These are phyloP conservation scores for Eupeodes luniger DNA, from an alignment of 2,888 invertebrate genomes.

Conservation along the genomic window DNA sequence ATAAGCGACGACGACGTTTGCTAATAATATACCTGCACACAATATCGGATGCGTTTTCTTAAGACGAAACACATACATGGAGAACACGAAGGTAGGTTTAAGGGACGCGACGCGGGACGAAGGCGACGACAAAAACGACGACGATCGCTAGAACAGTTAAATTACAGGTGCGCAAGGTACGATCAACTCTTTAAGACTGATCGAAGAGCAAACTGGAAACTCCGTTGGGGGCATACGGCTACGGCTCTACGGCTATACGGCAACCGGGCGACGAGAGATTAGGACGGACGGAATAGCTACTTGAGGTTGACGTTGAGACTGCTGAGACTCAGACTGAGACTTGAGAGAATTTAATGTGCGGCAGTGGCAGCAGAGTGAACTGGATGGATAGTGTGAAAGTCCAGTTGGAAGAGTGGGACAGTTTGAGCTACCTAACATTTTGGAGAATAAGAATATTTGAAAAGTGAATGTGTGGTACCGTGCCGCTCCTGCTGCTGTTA, in stretches of 20 bases:
- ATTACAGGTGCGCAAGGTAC: slow-evolving; percentile 83
- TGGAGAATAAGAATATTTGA: slow-evolving; percentile 75
- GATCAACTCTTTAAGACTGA: slow-evolving; percentile 84
- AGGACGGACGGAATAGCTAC: slow-evolving; percentile 55
- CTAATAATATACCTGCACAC: slow-evolving; percentile 52
- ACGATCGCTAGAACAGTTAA: slow-evolving; percentile 74
- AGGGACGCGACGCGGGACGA: neutral
- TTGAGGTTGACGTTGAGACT: slow-evolving; percentile 7
- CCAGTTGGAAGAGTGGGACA: slow-evolving; percentile 73
- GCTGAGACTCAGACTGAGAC: neutral
- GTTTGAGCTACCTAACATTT: slow-evolving; percentile 67
- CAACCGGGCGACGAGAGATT: slow-evolving; percentile 44
- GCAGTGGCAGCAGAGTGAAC: slow-evolving; percentile 50
- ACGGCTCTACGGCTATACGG: neutral
- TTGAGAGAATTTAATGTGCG: slow-evolving; percentile 19
- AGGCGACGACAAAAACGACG: slow-evolving; percentile 16
- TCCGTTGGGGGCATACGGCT: slow-evolving; percentile 79
- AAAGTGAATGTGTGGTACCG: slow-evolving; percentile 74
- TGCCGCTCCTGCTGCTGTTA: slow-evolving; percentile 51
- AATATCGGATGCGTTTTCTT: slow-evolving; percentile 43
- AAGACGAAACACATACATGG: slow-evolving; percentile 49
- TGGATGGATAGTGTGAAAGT: slow-evolving; percentile 63
- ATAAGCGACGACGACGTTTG: slow-evolving; percentile 44
- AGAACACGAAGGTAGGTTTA: neutral
- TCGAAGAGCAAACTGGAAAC: slow-evolving; percentile 78